Evolutionary conservation across 37 sponge, comb jelly and placozoan species (phyloP), one percentile per base, ranked within the genome.

Genomic region (Axinella damicornis): DNA sequence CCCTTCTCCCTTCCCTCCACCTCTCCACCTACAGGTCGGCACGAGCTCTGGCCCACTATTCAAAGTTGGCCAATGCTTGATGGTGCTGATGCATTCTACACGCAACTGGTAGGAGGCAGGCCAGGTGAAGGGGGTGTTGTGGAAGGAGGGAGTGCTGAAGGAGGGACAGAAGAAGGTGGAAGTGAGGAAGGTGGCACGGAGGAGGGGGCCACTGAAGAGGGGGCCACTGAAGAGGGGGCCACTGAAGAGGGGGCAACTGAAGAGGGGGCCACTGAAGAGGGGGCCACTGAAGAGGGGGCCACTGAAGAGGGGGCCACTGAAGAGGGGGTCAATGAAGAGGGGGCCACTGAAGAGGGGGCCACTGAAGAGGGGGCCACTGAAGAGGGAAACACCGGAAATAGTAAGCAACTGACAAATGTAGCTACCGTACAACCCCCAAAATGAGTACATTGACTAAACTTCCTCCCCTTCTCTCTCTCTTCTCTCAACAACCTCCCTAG

Each of bases 241-340:
- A n/a, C 20, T 33, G 87, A 85, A 85, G 83, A 56, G 32, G 83
- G 57, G 53, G 70, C 25, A 27, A 12, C 21, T 65, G 66, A 65
- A 65, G 27, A 15, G 22, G 27, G 25, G 13, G 75, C 21, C 68
- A 64, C 61, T 30, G 70, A 59, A 22, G 80, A 59, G 31, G 74
- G 58, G 27, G 82, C 64, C 1, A 37, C 33, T n/a, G 80, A 78
- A 36, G 82, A 59, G 31, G 86, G 86, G 33, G 87, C 71, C 21
- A 67, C 53, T 6, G 67, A 38, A 28, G 92, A 87, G 68, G 92
- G 54, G 27, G 82, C 64, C 1, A 37, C 33, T n/a, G 82, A 79
- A 79, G 77, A 59, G 21, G 85, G 57, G 33, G 87, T 71, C 21
- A 67, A 56, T 6, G 67, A 38, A 28, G 92, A 87, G 68, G 92